Conservation (phyloP, 1,140 invertebrate species). For the Heliconius hewitsoni region DNA sequence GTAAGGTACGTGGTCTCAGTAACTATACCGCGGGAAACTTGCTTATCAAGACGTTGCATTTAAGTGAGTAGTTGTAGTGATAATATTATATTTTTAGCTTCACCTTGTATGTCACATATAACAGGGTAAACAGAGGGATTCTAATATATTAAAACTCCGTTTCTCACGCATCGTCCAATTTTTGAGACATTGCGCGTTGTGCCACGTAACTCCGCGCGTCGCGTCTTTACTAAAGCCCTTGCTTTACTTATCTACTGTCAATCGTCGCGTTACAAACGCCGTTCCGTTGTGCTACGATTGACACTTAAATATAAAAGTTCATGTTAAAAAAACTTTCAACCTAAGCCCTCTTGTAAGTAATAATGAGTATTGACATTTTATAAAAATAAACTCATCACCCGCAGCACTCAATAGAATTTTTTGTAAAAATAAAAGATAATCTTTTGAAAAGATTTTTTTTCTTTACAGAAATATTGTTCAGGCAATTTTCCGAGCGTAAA, state of each 20-base stretch:
- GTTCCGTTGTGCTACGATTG: no score
- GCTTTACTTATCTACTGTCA: no score
- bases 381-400: neutral
- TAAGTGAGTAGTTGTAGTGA: neutral
- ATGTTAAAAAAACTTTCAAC: neutral
- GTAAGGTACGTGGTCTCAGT: neutral
- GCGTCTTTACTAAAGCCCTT: no score
- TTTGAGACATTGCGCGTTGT: no score
- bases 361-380: neutral
- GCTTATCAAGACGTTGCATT: neutral
- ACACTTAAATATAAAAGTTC: neutral
- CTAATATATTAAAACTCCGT: no score
- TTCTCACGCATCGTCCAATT: no score
- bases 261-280: no score
- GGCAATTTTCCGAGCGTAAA: neutral
- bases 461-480: neutral
- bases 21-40: slow-evolving; percentile 7
- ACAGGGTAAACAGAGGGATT: no score
- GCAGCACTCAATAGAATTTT: neutral
- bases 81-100: neutral
- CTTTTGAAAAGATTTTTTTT: neutral
- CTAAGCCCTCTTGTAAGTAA: neutral
- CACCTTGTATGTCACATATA: no score
- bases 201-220: no score
- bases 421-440: neutral